phyloP scores from a whole-genome alignment of 2,113 vertebrate genomes.

The Phaethornis superciliosus region DNA sequence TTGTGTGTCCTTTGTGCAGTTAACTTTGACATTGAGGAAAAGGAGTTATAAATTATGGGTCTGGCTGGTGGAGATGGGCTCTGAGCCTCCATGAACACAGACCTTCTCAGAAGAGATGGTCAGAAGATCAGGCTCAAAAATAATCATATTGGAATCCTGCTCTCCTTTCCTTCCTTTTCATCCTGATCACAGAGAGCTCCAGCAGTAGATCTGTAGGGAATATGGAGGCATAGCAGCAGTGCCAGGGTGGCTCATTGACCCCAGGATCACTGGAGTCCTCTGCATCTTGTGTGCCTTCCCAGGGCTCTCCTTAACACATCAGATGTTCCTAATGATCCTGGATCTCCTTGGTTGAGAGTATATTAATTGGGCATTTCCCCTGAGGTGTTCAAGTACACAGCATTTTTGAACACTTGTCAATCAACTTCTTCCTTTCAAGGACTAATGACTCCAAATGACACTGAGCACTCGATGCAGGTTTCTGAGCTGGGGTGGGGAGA shows the following conservation, averaged over 20 bases:
- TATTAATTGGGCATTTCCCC: background rate
- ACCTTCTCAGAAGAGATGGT: background rate
- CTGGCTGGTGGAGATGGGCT: background rate
- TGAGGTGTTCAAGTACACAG: background rate
- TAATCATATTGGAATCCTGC: background rate
- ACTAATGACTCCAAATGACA: background rate
- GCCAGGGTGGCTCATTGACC: background rate
- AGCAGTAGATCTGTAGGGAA: background rate
- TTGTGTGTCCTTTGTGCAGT: background rate
- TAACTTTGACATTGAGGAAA: background rate
- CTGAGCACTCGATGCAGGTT: rapidly evolving
- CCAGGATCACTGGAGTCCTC: rapidly evolving
- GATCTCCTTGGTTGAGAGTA: background rate
- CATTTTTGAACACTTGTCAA: background rate
- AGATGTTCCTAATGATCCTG: background rate
- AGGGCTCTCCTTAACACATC: rapidly evolving
- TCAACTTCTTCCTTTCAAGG: conserved; percentile 9
- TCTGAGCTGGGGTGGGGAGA: rapidly evolving
- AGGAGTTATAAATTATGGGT: background rate
- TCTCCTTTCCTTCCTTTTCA: background rate
- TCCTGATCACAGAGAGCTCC: background rate
- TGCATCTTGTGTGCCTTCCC: background rate
- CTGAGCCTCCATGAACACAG: background rate
- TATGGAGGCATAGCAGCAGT: background rate
- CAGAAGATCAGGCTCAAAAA: background rate